Percentiles rank a stretch among this genome's conserved stretches.
These are phyloP conservation scores for Tanytarsus gracilentus DNA, from an alignment of 2,888 invertebrate genomes.

Conservation along the genomic window DNA sequence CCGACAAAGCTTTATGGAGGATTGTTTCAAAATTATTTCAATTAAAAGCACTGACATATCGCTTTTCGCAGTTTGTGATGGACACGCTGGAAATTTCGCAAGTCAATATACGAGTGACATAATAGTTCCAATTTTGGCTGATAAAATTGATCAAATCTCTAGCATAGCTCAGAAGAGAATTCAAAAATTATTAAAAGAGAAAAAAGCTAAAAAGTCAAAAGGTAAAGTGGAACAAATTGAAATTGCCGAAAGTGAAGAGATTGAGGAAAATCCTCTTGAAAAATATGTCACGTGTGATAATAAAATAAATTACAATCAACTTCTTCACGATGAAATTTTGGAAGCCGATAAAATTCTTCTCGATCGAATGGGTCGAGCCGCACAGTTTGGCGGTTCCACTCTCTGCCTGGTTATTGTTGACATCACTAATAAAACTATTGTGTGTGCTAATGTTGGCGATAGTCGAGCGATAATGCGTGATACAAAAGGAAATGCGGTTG, in stretches of 20 bases:
- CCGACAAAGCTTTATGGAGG: constrained; percentile 7
- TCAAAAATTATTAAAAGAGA: neutral
- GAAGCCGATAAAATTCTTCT: neutral
- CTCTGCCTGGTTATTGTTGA: constrained; percentile 7
- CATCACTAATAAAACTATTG: neutral
- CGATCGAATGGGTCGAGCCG: constrained; percentile 9
- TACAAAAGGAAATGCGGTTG: neutral
- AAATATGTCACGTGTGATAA: neutral
- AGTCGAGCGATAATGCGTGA: constrained; percentile 66
- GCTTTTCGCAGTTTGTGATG: constrained; percentile 14
- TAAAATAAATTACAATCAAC: constrained; percentile 6
- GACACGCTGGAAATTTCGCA: constrained; percentile 22
- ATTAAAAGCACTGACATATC: constrained; percentile 11
- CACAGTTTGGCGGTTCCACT: constrained; percentile 12
- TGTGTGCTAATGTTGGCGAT: constrained; percentile 94
- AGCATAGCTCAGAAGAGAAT: neutral
- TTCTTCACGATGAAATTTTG: constrained; percentile 12
- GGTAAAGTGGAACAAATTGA: neutral
- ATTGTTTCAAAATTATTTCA: neutral
- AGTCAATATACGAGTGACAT: constrained; percentile 1
- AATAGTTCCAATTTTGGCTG: neutral
- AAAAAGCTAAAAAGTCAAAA: neutral
- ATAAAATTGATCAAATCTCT: neutral
- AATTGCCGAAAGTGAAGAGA: neutral
- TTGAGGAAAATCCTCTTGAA: neutral